These are phyloP conservation scores for Oenanthe oenanthe DNA, from an alignment of 2,113 vertebrate species.

Conservation along the genomic window DNA sequence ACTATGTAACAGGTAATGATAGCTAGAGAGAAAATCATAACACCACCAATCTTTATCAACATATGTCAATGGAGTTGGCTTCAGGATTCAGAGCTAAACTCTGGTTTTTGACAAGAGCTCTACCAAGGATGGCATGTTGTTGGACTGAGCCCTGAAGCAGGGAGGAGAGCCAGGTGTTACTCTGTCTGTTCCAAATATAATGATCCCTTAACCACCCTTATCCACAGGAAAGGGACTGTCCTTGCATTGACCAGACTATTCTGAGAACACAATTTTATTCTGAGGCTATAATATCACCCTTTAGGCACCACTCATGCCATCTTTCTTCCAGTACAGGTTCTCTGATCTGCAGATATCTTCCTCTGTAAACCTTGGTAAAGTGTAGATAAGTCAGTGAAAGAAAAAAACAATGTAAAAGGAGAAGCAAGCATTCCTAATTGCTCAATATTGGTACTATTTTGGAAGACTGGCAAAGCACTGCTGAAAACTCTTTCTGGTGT, in stretches of 20 bases:
- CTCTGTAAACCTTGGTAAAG: neutral
- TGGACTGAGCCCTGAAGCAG: neutral
- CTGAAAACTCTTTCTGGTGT: neutral
- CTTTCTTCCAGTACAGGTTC: neutral
- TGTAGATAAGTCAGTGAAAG: neutral
- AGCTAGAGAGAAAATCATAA: neutral
- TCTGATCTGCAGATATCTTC: neutral
- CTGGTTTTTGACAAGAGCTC: neutral
- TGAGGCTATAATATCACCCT: neutral
- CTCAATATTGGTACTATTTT: neutral
- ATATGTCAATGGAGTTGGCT: neutral
- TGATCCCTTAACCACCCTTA: neutral
- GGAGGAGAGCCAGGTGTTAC: neutral
- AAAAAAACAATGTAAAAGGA: neutral
- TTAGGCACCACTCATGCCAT: neutral
- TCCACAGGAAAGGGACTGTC: neutral
- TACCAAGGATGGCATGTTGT: neutral
- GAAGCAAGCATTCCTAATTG: neutral
- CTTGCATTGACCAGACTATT: accelerated
- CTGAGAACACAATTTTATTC: neutral
- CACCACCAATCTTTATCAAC: neutral
- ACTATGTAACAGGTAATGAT: neutral
- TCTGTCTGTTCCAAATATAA: neutral
- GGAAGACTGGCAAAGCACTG: neutral
- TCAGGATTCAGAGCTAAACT: neutral